Evolutionary conservation across 2,888 invertebrate species (phyloP).

Genomic region (Oxyteleia sp.): DNA sequence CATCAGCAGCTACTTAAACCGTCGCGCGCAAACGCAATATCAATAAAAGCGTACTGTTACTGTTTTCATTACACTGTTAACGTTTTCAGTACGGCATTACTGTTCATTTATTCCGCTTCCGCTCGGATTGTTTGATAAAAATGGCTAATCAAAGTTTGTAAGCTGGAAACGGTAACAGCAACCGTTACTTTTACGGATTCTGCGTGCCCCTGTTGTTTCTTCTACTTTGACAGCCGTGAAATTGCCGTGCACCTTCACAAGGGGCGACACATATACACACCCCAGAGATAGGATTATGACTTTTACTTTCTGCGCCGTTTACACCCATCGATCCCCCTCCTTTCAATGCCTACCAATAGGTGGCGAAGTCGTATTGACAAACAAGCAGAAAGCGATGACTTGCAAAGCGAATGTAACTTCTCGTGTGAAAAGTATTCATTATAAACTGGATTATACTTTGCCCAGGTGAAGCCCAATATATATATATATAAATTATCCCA

Average conservation of each 20-base stretch:
- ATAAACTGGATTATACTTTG: too few relatives aligned
- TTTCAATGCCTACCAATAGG: too few relatives aligned
- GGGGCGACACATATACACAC: too few relatives aligned
- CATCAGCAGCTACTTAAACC: conserved; percentile 21
- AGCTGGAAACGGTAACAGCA: conserved; percentile 31
- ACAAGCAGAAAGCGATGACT: too few relatives aligned
- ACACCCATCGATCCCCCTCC: too few relatives aligned
- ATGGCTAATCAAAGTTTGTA: conserved; percentile 42
- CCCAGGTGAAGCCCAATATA: too few relatives aligned
- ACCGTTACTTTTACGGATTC: conserved; percentile 34
- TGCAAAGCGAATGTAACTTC: too few relatives aligned
- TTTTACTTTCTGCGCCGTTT: too few relatives aligned
- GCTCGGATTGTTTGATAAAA: conserved; percentile 27
- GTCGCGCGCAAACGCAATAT: conserved; percentile 22
- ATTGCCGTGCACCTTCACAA: conserved; percentile 28
- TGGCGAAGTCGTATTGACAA: too few relatives aligned
- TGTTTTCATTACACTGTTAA: conserved; percentile 32
- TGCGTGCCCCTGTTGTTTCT: conserved; percentile 16
- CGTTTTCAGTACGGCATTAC: conserved; percentile 13
- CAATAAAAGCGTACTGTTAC: conserved; percentile 40
- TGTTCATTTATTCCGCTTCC: conserved; percentile 19
- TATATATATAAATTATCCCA: too few relatives aligned
- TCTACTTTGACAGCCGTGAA: conserved; percentile 41
- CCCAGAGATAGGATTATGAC: too few relatives aligned
- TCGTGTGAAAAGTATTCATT: too few relatives aligned